Evolutionary conservation across 2,113 vertebrate genomes (phyloP), one percentile per base, ranked within the genome.

Genomic region (Eupsittula cactorum): DNA sequence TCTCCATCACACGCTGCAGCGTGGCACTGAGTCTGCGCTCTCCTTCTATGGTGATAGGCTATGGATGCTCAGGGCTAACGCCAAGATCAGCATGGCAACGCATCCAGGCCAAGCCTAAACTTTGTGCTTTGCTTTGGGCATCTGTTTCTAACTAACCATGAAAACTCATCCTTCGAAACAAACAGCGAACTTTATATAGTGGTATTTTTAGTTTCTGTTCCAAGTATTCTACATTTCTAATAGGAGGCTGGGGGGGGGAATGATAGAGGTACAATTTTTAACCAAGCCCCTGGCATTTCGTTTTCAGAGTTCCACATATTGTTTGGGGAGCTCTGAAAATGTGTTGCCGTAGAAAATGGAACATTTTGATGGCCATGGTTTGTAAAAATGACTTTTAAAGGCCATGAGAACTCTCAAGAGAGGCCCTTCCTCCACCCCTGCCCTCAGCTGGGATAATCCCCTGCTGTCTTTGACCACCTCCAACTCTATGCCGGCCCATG

Each of bases 401-500:
- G 31, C 37, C 20, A 2, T 16, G 16, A 86, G 46, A 90, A 75
- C 53, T 20, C 50, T 59, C 11, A 11, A 39, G 59, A 37, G 13
- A 46, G 14, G 4, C 4, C 21, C 33, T 89, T 75, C n/a, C 11
- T 55, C 44, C 65, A 46, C 35, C 29, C n/a, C 37, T 90, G 28
- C 29, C 25, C n/a, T 81, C 44, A 63, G 37, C 44, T 5, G 6
- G n/a, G 24, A 57, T 28, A 67, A 21, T 25, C n/a, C 31, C 35
- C 28, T 42, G 13, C 27, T 76, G 10, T 18, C 60, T 65, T 81
- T 29, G 44, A 19, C 31, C 63, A 55, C 39, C 20, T 60, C 24
- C 46, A 70, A 0, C 57, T 50, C 41, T 44, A 2, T 13, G 35
- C 50, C 41, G 41, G 33, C 39, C 67, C 37, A 35, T 0, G 0